These are phyloP conservation scores for Stenichneumon culpator DNA, from an alignment of 2,888 invertebrate genomes.

Conservation along the genomic window DNA sequence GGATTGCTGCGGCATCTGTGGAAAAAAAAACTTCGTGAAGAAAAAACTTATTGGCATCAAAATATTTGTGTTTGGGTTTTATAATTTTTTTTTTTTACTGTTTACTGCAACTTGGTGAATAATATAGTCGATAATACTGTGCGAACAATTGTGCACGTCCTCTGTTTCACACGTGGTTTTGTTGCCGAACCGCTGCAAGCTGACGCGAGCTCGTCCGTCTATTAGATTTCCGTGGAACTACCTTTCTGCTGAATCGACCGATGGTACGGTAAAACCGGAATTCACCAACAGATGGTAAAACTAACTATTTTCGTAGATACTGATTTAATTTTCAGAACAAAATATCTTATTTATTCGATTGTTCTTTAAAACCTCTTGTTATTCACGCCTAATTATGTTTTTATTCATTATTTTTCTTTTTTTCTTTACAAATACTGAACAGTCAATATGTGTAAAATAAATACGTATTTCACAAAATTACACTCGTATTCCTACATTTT, in stretches of 20 bases:
- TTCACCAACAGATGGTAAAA: not conserved
- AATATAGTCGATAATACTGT: not conserved
- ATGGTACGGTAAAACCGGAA: not conserved
- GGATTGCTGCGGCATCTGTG: slow-evolving; percentile 3
- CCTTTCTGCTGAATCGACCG: not conserved
- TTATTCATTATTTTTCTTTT: too few relatives aligned
- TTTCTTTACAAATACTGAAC: too few relatives aligned
- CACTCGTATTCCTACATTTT: too few relatives aligned
- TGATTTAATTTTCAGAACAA: too few relatives aligned
- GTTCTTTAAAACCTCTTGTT: too few relatives aligned
- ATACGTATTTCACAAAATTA: too few relatives aligned
- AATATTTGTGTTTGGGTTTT: not conserved
- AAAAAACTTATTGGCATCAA: not conserved
- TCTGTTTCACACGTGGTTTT: slow-evolving; percentile 1
- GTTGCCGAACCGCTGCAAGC: not conserved
- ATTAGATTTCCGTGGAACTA: not conserved
- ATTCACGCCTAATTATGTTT: too few relatives aligned
- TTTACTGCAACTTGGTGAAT: not conserved
- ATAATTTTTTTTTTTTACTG: not conserved
- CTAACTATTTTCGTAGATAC: too few relatives aligned
- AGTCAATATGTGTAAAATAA: too few relatives aligned
- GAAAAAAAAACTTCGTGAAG: not conserved
- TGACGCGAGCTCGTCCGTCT: not conserved
- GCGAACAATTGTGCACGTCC: not conserved
- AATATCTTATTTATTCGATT: too few relatives aligned